These are phyloP conservation scores for Drosophila neoperkinsi DNA, from an alignment of 2,888 invertebrate species.

Conservation along the genomic window DNA sequence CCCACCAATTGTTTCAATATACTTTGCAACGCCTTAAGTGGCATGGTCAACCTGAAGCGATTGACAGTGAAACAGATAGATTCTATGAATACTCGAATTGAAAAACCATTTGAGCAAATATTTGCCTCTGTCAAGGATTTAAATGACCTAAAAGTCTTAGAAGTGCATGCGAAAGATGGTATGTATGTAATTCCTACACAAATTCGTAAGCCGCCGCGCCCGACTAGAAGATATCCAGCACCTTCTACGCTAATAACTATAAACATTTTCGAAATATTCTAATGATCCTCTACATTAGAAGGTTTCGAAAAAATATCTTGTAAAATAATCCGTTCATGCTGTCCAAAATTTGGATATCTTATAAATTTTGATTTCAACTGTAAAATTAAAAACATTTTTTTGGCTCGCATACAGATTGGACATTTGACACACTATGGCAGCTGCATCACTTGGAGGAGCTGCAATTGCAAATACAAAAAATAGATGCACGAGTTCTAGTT, in stretches of 20 bases:
- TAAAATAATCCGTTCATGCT: background rate
- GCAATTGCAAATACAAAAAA: conserved; percentile 30
- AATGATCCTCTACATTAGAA: background rate
- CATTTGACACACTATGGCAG: conserved; percentile 31
- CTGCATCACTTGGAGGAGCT: conserved; percentile 45
- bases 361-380: background rate
- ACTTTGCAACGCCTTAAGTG: conserved; percentile 30
- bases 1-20: conserved; percentile 39
- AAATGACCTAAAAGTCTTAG: conserved; percentile 21
- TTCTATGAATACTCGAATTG: conserved; percentile 8
- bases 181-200: background rate
- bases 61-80: conserved; percentile 40
- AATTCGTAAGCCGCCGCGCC: too few species aligned
- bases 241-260: background rate
- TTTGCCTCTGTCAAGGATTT: conserved; percentile 33
- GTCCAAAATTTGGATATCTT: background rate
- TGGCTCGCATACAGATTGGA: conserved; percentile 30
- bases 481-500: conserved; percentile 11
- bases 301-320: background rate
- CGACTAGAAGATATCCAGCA: too few species aligned
- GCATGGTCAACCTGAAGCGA: conserved; percentile 44
- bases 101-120: conserved; percentile 49
- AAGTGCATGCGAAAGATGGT: conserved; percentile 49
- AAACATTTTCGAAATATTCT: background rate
- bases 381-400: background rate